A percentile compares a stretch with the other conserved stretches of the same genome.
Conservation (phyloP, 2,888 invertebrate genomes). For the Brachynemurus nebulosus region DNA sequence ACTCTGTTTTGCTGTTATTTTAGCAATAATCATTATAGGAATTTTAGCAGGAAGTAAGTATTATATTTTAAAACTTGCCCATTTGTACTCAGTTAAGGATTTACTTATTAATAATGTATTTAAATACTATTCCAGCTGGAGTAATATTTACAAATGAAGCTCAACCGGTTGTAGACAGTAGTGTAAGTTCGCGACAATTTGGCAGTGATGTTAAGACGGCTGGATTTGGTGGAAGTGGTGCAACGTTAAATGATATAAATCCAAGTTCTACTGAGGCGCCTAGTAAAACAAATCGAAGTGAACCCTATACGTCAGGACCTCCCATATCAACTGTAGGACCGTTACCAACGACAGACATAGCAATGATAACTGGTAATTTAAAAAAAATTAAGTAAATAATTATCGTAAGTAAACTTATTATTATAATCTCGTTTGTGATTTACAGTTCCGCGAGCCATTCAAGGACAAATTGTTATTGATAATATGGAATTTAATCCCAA, state of each 20-base stretch:
- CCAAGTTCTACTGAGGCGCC: constrained; percentile 11
- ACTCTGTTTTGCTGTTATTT: constrained; percentile 46
- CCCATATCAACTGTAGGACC: constrained; percentile 26
- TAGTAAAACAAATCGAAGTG: constrained; percentile 16
- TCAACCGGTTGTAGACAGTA: constrained; percentile 39
- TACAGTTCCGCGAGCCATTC: constrained; percentile 52
- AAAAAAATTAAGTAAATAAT: constrained; percentile 5
- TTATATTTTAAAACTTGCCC: too few species aligned
- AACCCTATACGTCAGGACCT: constrained; percentile 27
- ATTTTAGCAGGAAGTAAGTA: constrained; percentile 61
- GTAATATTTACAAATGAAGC: constrained; percentile 51
- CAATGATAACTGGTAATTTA: constrained; percentile 37
- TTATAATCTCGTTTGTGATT: constrained; percentile 15
- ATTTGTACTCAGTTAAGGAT: too few species aligned
- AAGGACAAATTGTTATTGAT: constrained; percentile 52
- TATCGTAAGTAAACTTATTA: constrained; percentile 1
- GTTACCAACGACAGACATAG: constrained; percentile 35
- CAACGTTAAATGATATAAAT: not conserved
- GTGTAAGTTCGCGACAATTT: constrained; percentile 45
- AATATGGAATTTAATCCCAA: constrained; percentile 47
- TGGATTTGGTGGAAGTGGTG: constrained; percentile 27
- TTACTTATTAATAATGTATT: too few species aligned
- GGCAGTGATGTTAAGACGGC: constrained; percentile 38
- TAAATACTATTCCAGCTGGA: constrained; percentile 41
- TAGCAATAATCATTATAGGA: constrained; percentile 52